Evolutionary conservation across 1,140 invertebrate genomes (phyloP).

Genomic region (Mesaphorura yosii): DNA sequence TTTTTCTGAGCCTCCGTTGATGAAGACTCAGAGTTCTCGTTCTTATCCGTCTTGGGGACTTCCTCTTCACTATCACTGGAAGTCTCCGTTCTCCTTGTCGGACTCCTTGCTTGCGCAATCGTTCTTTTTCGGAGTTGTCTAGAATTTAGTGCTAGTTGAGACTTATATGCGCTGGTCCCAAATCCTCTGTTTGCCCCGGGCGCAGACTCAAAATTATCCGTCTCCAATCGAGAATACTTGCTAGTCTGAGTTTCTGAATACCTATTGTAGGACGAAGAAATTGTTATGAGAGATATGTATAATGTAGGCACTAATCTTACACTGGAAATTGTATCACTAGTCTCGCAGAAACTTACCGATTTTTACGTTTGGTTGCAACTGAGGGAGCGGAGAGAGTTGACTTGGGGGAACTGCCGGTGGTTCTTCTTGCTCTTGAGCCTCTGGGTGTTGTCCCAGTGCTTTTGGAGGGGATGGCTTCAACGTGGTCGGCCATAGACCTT

Average conservation of each 20-base stretch:
- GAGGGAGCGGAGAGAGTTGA: background rate
- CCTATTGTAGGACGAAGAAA: too few species aligned
- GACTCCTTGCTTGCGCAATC: conserved; percentile 6
- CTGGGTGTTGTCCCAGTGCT: conserved; percentile 32
- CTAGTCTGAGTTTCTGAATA: too few species aligned
- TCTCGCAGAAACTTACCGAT: too few species aligned
- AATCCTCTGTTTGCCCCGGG: too few species aligned
- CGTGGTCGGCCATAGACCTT: conserved; percentile 33
- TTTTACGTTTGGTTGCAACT: background rate
- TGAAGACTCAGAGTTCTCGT: conserved; percentile 7
- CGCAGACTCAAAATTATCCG: background rate
- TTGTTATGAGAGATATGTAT: too few species aligned
- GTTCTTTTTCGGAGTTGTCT: too few species aligned
- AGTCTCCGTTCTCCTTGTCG: background rate
- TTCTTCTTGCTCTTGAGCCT: conserved; percentile 24
- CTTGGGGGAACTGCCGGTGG: conserved; percentile 9
- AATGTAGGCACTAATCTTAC: too few species aligned
- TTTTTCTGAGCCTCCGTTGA: too few species aligned
- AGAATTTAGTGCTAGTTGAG: too few species aligned
- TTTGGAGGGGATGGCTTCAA: conserved; percentile 31
- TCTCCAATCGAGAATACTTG: background rate
- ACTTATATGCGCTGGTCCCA: too few species aligned
- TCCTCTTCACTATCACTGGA: conserved; percentile 18
- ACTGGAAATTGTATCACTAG: too few species aligned
- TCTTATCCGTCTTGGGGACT: conserved; percentile 25